Evolutionary conservation across 1,140 invertebrate species (phyloP).

Genomic region (Neuroterus valhalla): DNA sequence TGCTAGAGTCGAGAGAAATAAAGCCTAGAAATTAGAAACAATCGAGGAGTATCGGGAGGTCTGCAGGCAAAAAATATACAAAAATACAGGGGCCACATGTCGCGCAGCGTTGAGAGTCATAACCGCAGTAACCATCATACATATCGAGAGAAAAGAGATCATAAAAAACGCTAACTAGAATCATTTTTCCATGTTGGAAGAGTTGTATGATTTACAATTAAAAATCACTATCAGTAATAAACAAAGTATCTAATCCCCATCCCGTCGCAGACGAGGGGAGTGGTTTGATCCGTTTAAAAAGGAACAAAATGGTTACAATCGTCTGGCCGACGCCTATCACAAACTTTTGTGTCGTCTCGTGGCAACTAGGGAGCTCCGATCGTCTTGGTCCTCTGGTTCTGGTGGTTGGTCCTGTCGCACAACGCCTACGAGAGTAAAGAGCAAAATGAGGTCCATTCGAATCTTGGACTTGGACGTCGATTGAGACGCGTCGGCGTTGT

Average conservation of each 20-base stretch:
- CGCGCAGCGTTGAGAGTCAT: constrained; percentile 68
- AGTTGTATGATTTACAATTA: constrained; percentile 69
- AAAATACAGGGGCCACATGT: constrained; percentile 72
- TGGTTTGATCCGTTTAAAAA: constrained; percentile 63
- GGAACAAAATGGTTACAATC: constrained; percentile 65
- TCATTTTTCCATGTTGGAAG: constrained; percentile 72
- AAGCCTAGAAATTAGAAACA: constrained; percentile 31
- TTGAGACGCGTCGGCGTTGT: constrained; percentile 5
- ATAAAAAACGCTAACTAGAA: constrained; percentile 76
- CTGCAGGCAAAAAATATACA: constrained; percentile 70
- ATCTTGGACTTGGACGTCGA: constrained; percentile 28
- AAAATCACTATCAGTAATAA: constrained; percentile 69
- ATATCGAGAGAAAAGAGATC: constrained; percentile 74
- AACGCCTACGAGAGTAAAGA: constrained; percentile 22
- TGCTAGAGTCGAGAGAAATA: constrained; percentile 35
- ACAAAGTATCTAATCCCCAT: constrained; percentile 62
- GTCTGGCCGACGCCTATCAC: constrained; percentile 69
- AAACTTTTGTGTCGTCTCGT: constrained; percentile 58
- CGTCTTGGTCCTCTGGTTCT: constrained; percentile 62
- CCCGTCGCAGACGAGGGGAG: constrained; percentile 40
- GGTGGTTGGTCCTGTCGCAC: constrained; percentile 7
- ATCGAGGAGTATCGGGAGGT: constrained; percentile 33
- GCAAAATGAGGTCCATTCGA: constrained; percentile 8
- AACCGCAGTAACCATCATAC: constrained; percentile 63
- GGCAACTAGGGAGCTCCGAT: constrained; percentile 49